Conservation (phyloP, 2,888 invertebrate genomes). For the Chrysolina oricalcia region DNA sequence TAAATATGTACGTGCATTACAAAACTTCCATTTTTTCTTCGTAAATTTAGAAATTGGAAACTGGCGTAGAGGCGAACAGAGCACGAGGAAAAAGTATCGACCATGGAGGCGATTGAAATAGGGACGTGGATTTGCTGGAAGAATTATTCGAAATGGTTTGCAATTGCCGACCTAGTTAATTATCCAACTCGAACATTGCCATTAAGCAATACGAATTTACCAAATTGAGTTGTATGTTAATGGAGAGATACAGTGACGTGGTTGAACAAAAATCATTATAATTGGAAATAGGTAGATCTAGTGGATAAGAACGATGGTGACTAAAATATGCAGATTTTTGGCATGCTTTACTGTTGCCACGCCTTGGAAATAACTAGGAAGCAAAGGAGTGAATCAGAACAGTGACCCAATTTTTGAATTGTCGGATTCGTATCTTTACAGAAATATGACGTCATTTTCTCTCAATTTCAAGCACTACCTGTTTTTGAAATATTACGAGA, state of each 20-base stretch:
- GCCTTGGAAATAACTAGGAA: no score
- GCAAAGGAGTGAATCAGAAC: no score
- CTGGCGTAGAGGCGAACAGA: slow-evolving; percentile 18
- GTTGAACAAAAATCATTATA: background rate
- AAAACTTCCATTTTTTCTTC: slow-evolving; percentile 44
- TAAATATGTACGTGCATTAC: slow-evolving; percentile 48
- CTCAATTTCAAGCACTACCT: no score
- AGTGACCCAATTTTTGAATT: no score
- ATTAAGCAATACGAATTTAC: slow-evolving; percentile 65
- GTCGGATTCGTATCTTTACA: no score
- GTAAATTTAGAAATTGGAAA: slow-evolving; percentile 56
- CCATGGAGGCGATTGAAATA: slow-evolving; percentile 54
- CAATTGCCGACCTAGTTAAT: slow-evolving; percentile 69
- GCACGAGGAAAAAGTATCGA: slow-evolving; percentile 40
- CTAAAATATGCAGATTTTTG: no score
- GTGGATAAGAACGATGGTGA: background rate
- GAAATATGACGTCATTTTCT: no score
- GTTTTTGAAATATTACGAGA: no score
- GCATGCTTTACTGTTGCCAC: no score
- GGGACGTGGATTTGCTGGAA: slow-evolving; percentile 56
- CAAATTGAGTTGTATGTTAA: slow-evolving; percentile 66
- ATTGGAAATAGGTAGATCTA: background rate
- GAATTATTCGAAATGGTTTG: slow-evolving; percentile 58
- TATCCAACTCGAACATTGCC: slow-evolving; percentile 72
- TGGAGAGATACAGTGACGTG: slow-evolving; percentile 29